These are phyloP conservation scores for Coluber constrictor DNA, from an alignment of 2,797 vertebrate genomes.

Conservation along the genomic window DNA sequence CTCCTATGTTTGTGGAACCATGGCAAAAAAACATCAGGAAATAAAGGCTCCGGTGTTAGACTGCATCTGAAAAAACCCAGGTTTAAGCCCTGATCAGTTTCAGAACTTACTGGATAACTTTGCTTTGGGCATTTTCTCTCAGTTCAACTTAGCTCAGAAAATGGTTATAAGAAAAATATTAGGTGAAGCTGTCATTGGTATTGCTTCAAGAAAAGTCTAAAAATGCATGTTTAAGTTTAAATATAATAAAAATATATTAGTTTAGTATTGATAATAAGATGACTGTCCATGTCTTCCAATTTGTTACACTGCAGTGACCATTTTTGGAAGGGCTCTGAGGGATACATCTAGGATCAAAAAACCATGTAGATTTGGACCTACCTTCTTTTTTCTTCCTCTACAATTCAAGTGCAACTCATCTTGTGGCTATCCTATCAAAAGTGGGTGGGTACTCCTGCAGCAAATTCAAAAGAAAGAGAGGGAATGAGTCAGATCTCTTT, in stretches of 20 bases:
- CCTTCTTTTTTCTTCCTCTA: neutral
- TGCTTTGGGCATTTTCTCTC: neutral
- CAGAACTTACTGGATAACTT: neutral
- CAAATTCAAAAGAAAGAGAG: slow-evolving; percentile 56
- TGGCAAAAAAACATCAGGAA: neutral
- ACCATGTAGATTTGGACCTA: neutral
- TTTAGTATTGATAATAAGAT: neutral
- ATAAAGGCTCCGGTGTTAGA: neutral
- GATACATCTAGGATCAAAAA: neutral
- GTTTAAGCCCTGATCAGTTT: neutral
- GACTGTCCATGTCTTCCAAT: neutral
- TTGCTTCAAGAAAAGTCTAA: neutral
- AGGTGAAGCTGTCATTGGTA: neutral
- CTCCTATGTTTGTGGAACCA: neutral
- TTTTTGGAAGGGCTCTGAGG: neutral
- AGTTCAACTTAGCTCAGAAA: neutral
- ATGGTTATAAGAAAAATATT: neutral
- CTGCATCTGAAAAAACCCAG: neutral
- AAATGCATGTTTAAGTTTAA: neutral
- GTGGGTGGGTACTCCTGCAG: slow-evolving; percentile 65
- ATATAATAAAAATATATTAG: neutral
- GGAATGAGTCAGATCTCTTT: slow-evolving; percentile 56
- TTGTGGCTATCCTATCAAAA: slow-evolving; percentile 57
- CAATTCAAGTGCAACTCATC: neutral
- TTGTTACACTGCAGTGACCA: neutral